These are phyloP conservation scores for Drosophila monieri DNA, from an alignment of 2,888 invertebrate genomes.

Conservation along the genomic window DNA sequence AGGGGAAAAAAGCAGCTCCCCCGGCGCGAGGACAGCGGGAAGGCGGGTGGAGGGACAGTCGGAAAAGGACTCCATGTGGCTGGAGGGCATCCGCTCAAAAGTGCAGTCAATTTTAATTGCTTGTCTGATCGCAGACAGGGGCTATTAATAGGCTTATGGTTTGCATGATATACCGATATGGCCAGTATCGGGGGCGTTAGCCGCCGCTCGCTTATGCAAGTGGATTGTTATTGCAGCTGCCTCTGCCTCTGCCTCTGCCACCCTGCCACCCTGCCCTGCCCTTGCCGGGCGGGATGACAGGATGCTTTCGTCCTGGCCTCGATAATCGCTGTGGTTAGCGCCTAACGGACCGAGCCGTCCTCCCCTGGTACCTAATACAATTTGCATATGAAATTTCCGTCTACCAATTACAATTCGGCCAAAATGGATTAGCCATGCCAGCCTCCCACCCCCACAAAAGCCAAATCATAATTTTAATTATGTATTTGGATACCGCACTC, in stretches of 20 bases:
- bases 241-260: constrained; percentile 1
- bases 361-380: constrained; percentile 54
- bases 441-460: constrained; percentile 23
- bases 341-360: constrained; percentile 1
- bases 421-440: constrained; percentile 58
- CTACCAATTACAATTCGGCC: constrained; percentile 62
- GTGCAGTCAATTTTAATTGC: constrained; percentile 77
- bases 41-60: background rate
- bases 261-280: background rate
- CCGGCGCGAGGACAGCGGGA: too few species aligned
- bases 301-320: constrained; percentile 29
- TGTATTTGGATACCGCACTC: constrained; percentile 35
- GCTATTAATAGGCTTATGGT: constrained; percentile 77
- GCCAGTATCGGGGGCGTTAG: constrained; percentile 54
- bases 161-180: constrained; percentile 66
- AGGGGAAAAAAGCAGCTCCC: background rate
- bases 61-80: constrained; percentile 19
- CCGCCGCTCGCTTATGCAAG: constrained; percentile 28
- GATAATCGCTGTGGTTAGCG: constrained; percentile 67
- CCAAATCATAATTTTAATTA: constrained; percentile 71
- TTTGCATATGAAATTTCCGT: constrained; percentile 64
- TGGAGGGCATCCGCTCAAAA: constrained; percentile 59
- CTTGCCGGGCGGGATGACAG: background rate
- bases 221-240: constrained; percentile 37
- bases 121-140: constrained; percentile 75